Evolutionary conservation across 2,113 vertebrate species (phyloP).

Genomic region (Platycercus adscitus): DNA sequence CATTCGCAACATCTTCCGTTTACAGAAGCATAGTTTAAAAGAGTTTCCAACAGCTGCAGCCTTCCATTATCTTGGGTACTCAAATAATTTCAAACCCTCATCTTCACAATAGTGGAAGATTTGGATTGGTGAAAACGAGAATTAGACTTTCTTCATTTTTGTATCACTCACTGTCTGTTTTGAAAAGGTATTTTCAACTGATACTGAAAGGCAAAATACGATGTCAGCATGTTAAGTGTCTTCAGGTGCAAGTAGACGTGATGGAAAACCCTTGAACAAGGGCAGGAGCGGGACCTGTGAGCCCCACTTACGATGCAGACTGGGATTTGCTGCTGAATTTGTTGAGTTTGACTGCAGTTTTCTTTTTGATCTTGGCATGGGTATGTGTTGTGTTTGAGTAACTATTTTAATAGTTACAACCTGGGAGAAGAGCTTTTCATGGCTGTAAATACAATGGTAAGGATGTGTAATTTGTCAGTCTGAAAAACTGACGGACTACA

Average conservation of each 20-base stretch:
- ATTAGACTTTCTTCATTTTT: neutral
- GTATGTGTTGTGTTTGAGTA: neutral
- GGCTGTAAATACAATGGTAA: neutral
- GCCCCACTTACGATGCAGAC: neutral
- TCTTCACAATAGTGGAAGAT: neutral
- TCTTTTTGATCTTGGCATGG: neutral
- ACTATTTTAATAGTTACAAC: neutral
- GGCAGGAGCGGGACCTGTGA: neutral
- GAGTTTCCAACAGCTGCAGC: neutral
- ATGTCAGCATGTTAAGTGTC: neutral
- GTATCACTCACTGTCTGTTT: neutral
- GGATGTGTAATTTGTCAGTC: neutral
- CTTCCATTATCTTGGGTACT: neutral
- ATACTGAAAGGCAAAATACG: neutral
- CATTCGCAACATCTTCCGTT: neutral
- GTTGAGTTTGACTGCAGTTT: neutral
- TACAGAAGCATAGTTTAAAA: neutral
- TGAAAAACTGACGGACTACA: neutral
- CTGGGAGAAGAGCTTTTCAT: neutral
- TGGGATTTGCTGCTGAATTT: neutral
- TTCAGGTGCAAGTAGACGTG: neutral
- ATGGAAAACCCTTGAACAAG: neutral
- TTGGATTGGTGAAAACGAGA: neutral
- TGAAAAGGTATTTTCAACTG: neutral
- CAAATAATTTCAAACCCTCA: neutral